Evolutionary conservation across 2,113 vertebrate species (phyloP), one percentile per base, ranked within the genome.

Genomic region (Cavia porcellus): DNA sequence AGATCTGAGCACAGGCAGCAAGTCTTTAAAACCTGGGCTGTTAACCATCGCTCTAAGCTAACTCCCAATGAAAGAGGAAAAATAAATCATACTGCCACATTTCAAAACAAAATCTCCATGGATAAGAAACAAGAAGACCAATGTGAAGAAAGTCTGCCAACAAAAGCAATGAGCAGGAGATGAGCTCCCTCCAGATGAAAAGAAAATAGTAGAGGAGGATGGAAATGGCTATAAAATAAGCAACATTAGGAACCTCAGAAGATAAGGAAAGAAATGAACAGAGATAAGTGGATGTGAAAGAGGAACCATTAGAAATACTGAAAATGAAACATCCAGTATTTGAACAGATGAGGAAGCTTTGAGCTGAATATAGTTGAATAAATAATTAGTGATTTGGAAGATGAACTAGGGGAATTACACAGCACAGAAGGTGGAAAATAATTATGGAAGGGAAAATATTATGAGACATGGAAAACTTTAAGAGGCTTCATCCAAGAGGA

Each of bases 71-170:
- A 81, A 80, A 90, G 22, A 91, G 50, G 62, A n/a, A 72, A 92
- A 87, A 64, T 75, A 86, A 85, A 75, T 10, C 68, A 50, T 0
- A 30, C 30, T 13, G 77, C 64, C 90, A 80, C 85, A 59, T 89
- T 96, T 95, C 96, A 88, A 96, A 87, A 90, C 62, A 97, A 97
- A 94, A 83, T 95, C 82, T 82, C 88, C 17, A 17, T 38, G 96
- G 72, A 86, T 50, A 68, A 87, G 91, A 93, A 97, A 93, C 84
- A 86, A 83, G 92, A 89, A 94, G 95, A 47, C 72, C 5, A 77
- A 83, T 30, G 35, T 45, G 52, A 89, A 92, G 95, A 82, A 74
- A 93, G 83, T 35, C 61, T 89, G 94, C 96, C 96, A 98, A 96
- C 38, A 68, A 92, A 97, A 98, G 90, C 97, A 97, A 25, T 79